Conservation (phyloP, 2,797 vertebrate species). For the Acestrorhynchus altus region DNA sequence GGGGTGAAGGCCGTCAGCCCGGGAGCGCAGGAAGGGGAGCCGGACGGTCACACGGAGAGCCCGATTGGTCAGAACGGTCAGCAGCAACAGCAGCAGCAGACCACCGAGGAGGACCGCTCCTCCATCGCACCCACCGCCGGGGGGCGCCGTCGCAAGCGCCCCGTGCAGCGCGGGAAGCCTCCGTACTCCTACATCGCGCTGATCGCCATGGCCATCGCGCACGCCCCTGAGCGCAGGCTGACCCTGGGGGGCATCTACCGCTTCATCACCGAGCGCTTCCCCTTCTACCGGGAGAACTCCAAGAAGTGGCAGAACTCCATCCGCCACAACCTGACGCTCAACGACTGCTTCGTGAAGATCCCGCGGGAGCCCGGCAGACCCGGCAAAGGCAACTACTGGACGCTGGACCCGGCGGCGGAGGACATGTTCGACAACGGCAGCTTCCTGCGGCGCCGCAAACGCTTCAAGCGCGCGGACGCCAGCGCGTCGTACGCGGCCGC, state of each 20-base stretch:
- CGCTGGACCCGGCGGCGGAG: slow-evolving; percentile 89
- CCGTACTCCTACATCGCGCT: slow-evolving; percentile 98
- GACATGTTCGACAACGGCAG: slow-evolving; percentile 96
- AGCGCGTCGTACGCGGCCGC: slow-evolving; percentile 82
- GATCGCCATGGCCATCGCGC: slow-evolving; percentile 96
- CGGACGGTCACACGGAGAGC: slow-evolving; percentile 66
- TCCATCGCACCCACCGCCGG: slow-evolving; percentile 58
- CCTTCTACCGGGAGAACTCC: slow-evolving; percentile 95
- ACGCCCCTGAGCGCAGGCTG: slow-evolving; percentile 93
- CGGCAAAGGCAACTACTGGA: slow-evolving; percentile 95
- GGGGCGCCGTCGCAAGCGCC: slow-evolving; percentile 89
- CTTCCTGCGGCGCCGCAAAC: slow-evolving; percentile 84
- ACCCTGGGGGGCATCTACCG: slow-evolving; percentile 95
- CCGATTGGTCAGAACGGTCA: slow-evolving; percentile 74
- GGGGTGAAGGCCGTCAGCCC: slow-evolving; percentile 80
- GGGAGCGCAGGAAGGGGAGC: slow-evolving; percentile 77
- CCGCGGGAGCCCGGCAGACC: slow-evolving; percentile 91
- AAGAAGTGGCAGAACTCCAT: slow-evolving; percentile 95
- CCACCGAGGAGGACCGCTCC: slow-evolving; percentile 6
- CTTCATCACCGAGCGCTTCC: slow-evolving; percentile 97
- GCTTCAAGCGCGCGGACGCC: slow-evolving; percentile 89
- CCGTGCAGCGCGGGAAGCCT: slow-evolving; percentile 93
- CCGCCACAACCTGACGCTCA: slow-evolving; percentile 88
- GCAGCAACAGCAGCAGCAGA: slow-evolving; percentile 69
- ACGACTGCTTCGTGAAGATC: slow-evolving; percentile 93